Percentiles rank a stretch among this genome's conserved stretches.
These are phyloP conservation scores for Incurvaria masculella DNA, from an alignment of 2,888 invertebrate genomes.

Conservation along the genomic window DNA sequence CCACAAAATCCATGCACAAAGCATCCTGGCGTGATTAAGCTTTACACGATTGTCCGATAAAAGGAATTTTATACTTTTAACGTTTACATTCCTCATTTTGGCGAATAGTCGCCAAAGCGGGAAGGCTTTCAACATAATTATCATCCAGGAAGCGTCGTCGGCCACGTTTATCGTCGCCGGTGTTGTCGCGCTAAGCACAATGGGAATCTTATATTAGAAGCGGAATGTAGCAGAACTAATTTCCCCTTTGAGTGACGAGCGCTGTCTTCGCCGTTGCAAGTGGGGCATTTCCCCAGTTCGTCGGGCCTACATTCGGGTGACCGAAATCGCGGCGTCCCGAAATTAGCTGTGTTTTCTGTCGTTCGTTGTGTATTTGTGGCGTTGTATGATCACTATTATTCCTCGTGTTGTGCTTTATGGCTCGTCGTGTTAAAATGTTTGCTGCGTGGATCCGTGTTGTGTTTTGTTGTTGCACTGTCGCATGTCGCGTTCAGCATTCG, in stretches of 20 bases:
- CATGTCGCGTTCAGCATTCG: neutral
- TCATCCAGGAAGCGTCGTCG: neutral
- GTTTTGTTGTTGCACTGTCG: too few relatives aligned
- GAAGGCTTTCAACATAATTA: neutral
- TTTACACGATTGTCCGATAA: too few relatives aligned
- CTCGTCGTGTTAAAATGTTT: neutral
- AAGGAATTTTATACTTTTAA: too few relatives aligned
- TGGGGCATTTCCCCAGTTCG: slow-evolving; percentile 7
- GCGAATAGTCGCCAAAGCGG: too few relatives aligned
- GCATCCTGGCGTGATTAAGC: too few relatives aligned
- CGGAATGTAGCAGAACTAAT: neutral
- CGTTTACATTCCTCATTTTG: too few relatives aligned
- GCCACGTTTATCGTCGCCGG: neutral
- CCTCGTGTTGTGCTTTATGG: too few relatives aligned
- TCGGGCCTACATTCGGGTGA: neutral
- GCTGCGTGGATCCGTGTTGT: neutral
- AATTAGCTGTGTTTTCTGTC: too few relatives aligned
- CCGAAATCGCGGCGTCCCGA: neutral
- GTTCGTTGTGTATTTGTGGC: neutral
- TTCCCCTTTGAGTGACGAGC: slow-evolving; percentile 13
- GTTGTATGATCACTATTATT: neutral
- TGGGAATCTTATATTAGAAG: neutral
- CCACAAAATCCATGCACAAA: too few relatives aligned
- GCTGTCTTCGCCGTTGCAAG: slow-evolving; percentile 13
- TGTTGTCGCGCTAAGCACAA: neutral